Evolutionary conservation across 2,888 invertebrate species (phyloP).

Genomic region (Sycophila texana): DNA sequence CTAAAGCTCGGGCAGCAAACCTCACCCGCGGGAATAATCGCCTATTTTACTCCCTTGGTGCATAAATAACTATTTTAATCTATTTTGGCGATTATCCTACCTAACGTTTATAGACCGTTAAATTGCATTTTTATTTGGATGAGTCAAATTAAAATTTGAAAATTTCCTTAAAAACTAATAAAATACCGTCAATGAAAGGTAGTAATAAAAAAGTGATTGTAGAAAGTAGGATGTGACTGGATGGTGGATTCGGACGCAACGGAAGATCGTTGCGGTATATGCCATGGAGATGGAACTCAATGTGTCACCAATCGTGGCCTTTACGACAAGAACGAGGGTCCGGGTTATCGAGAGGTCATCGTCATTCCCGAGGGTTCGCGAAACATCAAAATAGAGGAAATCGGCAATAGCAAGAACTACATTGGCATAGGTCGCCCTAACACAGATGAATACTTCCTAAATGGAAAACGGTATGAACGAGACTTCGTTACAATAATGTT

Average conservation of each 20-base stretch:
- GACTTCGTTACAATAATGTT: neutral
- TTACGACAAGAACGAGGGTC: conserved; percentile 77
- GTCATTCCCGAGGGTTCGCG: conserved; percentile 80
- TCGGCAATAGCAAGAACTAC: conserved; percentile 71
- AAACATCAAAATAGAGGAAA: conserved; percentile 80
- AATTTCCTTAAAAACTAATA: too few species aligned
- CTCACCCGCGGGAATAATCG: too few species aligned
- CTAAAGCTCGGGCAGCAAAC: too few species aligned
- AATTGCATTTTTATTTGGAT: too few species aligned
- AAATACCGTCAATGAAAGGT: neutral
- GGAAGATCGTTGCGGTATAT: conserved; percentile 83
- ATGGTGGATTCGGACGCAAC: conserved; percentile 80
- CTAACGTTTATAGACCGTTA: too few species aligned
- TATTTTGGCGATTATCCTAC: too few species aligned
- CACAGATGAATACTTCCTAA: conserved; percentile 78
- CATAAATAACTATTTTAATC: too few species aligned
- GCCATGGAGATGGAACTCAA: conserved; percentile 82
- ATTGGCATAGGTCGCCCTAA: conserved; percentile 78
- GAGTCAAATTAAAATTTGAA: too few species aligned
- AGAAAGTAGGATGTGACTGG: conserved; percentile 84
- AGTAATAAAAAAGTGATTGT: conserved; percentile 41
- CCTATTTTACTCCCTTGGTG: too few species aligned
- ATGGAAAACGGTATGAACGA: conserved; percentile 79
- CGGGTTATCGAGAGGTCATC: conserved; percentile 79
- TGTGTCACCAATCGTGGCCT: conserved; percentile 79